Percentiles rank a stretch among this genome's conserved stretches.
These are phyloP conservation scores for Cinclus cinclus DNA, from an alignment of 2,113 vertebrate species.

Conservation along the genomic window DNA sequence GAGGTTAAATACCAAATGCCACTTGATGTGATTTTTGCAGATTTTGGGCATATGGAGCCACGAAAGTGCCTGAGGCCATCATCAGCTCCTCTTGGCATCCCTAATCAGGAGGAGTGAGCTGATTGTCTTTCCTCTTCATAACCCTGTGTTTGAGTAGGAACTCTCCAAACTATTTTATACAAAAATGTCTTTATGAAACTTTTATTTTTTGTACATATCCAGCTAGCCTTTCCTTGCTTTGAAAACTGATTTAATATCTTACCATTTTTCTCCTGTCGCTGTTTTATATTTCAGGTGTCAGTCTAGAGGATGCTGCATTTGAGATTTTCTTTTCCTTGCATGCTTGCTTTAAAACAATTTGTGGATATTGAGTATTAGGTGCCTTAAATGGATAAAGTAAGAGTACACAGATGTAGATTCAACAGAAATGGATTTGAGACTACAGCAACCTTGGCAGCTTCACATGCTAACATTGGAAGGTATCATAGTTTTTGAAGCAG, in stretches of 20 bases:
- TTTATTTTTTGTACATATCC: not conserved
- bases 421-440: not conserved
- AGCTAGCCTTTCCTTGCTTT: not conserved
- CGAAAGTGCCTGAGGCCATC: fast-evolving
- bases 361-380: not conserved
- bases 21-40: not conserved
- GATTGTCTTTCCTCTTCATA: constrained; percentile 13
- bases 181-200: not conserved
- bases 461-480: not conserved
- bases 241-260: not conserved
- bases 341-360: not conserved
- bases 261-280: not conserved
- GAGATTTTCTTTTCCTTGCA: not conserved
- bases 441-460: not conserved
- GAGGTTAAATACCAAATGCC: not conserved
- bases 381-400: not conserved
- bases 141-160: not conserved
- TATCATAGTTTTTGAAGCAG: not conserved
- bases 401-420: not conserved
- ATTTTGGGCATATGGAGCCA: constrained; percentile 5
- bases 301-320: not conserved
- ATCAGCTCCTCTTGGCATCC: constrained; percentile 6
- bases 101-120: not conserved
- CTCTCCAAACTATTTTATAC: not conserved
- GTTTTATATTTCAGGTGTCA: not conserved